Conservation (phyloP, 2,797 vertebrate species). For the Malacoctenus gilli region DNA sequence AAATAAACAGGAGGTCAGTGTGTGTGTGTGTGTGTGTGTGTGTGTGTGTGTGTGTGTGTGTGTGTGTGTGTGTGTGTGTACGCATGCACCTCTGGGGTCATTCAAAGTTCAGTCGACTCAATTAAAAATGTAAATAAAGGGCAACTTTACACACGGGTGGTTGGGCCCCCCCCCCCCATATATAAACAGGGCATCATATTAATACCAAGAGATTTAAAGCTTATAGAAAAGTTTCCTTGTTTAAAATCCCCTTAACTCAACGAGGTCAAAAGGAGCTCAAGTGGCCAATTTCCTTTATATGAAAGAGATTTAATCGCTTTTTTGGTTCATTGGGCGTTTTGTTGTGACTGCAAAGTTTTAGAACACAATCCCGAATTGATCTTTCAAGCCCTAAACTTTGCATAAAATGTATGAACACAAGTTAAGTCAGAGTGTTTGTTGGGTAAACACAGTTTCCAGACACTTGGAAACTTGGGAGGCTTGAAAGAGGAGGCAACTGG, state of each 20-base stretch:
- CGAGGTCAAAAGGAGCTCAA: constrained; percentile 3
- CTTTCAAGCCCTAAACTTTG: neutral
- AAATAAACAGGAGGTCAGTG: constrained; percentile 12
- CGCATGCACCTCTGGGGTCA: constrained; percentile 21
- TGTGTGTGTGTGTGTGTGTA: neutral
- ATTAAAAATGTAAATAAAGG: constrained; percentile 35
- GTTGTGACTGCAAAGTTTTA: constrained; percentile 10
- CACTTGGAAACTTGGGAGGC: neutral
- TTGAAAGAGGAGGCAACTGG: too few relatives aligned
- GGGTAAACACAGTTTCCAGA: constrained; percentile 1
- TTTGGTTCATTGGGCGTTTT: neutral
- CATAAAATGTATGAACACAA: neutral
- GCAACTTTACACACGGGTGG: constrained; percentile 3
- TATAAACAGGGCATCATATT: constrained; percentile 13
- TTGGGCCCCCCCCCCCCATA: neutral
- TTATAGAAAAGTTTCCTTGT: too few relatives aligned
- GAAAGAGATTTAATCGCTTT: constrained; percentile 18
- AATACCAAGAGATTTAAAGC: constrained; percentile 20
- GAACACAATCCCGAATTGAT: neutral
- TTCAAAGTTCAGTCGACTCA: constrained; percentile 30
- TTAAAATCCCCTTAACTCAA: constrained; percentile 21
- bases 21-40: neutral
- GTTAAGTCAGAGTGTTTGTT: neutral
- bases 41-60: neutral
- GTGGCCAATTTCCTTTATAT: neutral